Percentiles rank a stretch among this genome's conserved stretches.
Conservation (phyloP, 2,113 vertebrate species). For the Clarias batrachus region DNA sequence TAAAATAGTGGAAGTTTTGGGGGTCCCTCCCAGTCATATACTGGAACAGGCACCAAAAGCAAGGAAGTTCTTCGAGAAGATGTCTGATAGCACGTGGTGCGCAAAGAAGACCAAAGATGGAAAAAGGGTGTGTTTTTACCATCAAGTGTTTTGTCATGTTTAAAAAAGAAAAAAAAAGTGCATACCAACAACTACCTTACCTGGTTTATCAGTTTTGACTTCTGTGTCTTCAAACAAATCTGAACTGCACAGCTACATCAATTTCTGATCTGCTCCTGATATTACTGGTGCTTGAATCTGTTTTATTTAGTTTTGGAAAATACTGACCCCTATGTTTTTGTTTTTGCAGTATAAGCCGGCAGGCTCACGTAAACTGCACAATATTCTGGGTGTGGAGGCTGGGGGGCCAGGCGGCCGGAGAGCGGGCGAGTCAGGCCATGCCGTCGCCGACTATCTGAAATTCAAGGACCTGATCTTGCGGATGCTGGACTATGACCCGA, state of each 20-base stretch:
- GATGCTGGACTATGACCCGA: constrained; percentile 99
- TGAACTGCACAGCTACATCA: not conserved
- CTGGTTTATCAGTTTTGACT: not conserved
- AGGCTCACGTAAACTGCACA: constrained; percentile 94
- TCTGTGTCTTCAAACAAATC: not conserved
- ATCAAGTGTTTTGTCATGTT: not conserved
- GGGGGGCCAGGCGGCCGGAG: constrained; percentile 94
- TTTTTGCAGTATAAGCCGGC: constrained; percentile 84
- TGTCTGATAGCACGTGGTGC: constrained; percentile 97
- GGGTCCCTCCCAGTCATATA: constrained; percentile 92
- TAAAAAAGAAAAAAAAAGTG: no score
- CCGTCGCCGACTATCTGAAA: constrained; percentile 99
- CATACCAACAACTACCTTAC: not conserved
- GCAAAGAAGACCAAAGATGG: constrained; percentile 99
- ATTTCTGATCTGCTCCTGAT: not conserved
- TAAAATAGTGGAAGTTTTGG: constrained; percentile 98
- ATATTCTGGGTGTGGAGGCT: constrained; percentile 95
- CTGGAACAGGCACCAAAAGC: constrained; percentile 99
- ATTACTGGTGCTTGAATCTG: not conserved
- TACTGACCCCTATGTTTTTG: accelerated
- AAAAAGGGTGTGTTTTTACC: constrained; percentile 81
- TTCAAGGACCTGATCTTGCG: constrained; percentile 99
- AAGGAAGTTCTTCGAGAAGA: constrained; percentile 99
- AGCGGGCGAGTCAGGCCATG: constrained; percentile 94
- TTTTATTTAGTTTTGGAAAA: not conserved